Evolutionary conservation across 2,797 vertebrate genomes (phyloP), one percentile per base, ranked within the genome.

Genomic region (Chloroceryle amazona): DNA sequence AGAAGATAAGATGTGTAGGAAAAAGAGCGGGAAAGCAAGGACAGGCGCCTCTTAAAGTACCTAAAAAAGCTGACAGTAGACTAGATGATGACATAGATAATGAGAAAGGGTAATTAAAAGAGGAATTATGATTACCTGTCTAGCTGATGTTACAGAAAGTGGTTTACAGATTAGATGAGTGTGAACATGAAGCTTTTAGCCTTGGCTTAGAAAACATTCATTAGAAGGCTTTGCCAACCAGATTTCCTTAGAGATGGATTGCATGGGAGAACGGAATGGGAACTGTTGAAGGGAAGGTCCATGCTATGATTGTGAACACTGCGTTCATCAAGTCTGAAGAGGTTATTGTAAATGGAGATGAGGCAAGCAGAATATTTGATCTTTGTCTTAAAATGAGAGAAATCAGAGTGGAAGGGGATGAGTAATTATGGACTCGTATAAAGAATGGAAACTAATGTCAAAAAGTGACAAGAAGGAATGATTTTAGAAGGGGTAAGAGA

Each of bases 71-170:
- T 91, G 94, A 71, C 4, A 13, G 87, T 66, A 87, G 91, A 57
- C 44, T 71, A 85, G 89, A 39, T 19, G 87, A 79, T 72, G 79
- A 65, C 26, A 78, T 31, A 75, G 84, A 46, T 78, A 93, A 83
- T 72, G 72, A 88, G 85, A 70, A 51, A 49, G 85, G 65, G 57
- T 83, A 93, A 86, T 97, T 94, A 61, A 9, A n/a, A 12, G 37
- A 84, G 89, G 52, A 94, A 71, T 96, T 88, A 86, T 65, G n/a
- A 58, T 83, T 87, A 81, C 18, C 15, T 82, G 42, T 22, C 82
- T 73, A 60, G 28, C 81, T 91, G 71, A 37, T 2, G 5, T 78
- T 68, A 14, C 19, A 83, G 90, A 58, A 81, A 51, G 41, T 33
- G 44, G 33, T 46, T 65, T 65, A 67, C 75, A 51, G 72, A 74